Evolutionary conservation across 2,888 invertebrate species (phyloP).

Genomic region (Allophyes oxyacanthae): DNA sequence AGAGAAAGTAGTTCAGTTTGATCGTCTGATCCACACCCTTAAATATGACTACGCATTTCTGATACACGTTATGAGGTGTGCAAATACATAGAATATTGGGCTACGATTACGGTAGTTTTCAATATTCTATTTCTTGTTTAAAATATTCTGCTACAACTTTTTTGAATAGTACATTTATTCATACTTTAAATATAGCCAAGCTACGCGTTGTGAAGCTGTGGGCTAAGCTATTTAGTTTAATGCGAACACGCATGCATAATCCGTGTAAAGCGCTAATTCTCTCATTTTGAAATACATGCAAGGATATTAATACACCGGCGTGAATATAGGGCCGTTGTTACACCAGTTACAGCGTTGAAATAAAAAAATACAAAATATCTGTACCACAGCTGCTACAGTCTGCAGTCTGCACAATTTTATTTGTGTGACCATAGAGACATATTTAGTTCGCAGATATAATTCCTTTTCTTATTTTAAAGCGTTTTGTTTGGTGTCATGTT

Average conservation of each 20-base stretch:
- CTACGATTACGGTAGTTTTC: too few species aligned
- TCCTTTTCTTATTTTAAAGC: slow-evolving; percentile 45
- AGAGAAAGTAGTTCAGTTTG: too few species aligned
- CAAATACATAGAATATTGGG: too few species aligned
- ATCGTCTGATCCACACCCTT: too few species aligned
- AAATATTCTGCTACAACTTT: slow-evolving; percentile 9
- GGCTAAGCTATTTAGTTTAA: slow-evolving; percentile 47
- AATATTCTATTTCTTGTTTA: slow-evolving; percentile 12
- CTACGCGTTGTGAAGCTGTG: slow-evolving; percentile 21
- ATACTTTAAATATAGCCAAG: slow-evolving; percentile 21
- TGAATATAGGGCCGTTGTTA: slow-evolving; percentile 26
- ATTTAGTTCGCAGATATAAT: slow-evolving; percentile 40
- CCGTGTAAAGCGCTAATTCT: slow-evolving; percentile 48
- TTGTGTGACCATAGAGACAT: slow-evolving; percentile 24
- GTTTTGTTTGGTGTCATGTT: slow-evolving; percentile 31
- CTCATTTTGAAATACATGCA: slow-evolving; percentile 49
- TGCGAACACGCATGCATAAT: slow-evolving; percentile 46
- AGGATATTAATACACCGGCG: slow-evolving; percentile 48
- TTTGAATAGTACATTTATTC: slow-evolving; percentile 7
- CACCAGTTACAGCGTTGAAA: slow-evolving; percentile 27
- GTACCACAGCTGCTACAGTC: slow-evolving; percentile 42
- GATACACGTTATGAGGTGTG: too few species aligned
- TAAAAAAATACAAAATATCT: slow-evolving; percentile 37
- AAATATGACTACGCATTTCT: too few species aligned
- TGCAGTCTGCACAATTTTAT: slow-evolving; percentile 14